These are phyloP conservation scores for Apostichopus leukothele DNA, from an alignment of 53 echinoderm and acorn worm genomes.

Conservation along the genomic window DNA sequence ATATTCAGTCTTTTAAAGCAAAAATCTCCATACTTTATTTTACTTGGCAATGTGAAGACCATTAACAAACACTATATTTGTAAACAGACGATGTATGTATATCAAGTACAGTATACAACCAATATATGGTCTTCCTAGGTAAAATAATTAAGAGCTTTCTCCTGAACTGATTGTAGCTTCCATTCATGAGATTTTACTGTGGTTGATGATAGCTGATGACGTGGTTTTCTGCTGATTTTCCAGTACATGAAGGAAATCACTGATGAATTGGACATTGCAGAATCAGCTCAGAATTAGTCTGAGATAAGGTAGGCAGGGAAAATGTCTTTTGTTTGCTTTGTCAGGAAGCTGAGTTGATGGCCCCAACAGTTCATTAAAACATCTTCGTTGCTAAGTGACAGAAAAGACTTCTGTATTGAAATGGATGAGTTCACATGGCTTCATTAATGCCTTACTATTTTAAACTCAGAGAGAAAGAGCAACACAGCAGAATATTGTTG, in stretches of 20 bases:
- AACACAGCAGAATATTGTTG: neutral
- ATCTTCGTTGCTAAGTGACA: constrained; percentile 23
- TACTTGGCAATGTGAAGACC: too few relatives aligned
- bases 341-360: constrained; percentile 5
- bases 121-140: too few relatives aligned
- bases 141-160: too few relatives aligned
- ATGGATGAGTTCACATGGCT: constrained; percentile 15
- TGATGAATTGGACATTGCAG: neutral
- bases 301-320: neutral
- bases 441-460: constrained; percentile 10
- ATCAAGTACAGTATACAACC: too few relatives aligned
- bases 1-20: too few relatives aligned
- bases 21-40: too few relatives aligned
- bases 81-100: too few relatives aligned
- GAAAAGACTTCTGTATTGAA: neutral
- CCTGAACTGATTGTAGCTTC: neutral
- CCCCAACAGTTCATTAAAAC: constrained; percentile 14
- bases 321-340: constrained; percentile 3
- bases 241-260: neutral
- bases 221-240: neutral
- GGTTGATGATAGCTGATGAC: neutral
- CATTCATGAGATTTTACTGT: neutral
- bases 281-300: neutral
- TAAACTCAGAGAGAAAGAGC: neutral
- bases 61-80: too few relatives aligned